Evolutionary conservation across 2,797 vertebrate genomes (phyloP), one percentile per base, ranked within the genome.

Genomic region (Xiphorhynchus erythropygius): DNA sequence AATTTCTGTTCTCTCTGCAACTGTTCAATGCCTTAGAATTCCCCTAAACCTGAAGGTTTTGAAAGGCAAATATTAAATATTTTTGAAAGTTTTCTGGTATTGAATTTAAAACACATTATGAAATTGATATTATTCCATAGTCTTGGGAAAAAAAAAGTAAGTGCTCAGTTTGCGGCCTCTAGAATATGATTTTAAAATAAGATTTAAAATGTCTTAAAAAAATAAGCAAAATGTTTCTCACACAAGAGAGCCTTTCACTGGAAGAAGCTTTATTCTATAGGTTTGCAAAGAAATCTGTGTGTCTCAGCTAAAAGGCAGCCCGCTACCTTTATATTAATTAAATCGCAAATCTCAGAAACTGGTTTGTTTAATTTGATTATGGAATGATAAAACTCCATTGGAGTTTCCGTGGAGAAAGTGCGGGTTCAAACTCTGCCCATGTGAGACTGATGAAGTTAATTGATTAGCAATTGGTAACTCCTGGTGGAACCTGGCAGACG

Each of bases 381-480:
- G 18, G 79, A 82, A 79, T 63, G 17, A 13, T 35, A 23, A 52
- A 76, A 11, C 9, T 60, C 19, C 13, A 9, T 2, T 0, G 52
- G 17, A 19, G 52, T 19, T 53, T 53, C 52, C 12, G 4, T 46
- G 23, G 32, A n/a, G 13, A 62, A 78, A 28, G 32, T 30, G 19
- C 44, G 50, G 13, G 30, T 88, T 17, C 16, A 22, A 33, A 68
- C 39, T 18, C 11, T 27, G 5, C 16, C 24, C 49, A 1, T 50
- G 79, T 0, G 0, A 65, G 75, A 46, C 1, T 44, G 46, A 13
- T 57, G 14, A 56, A 56, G 47, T 27, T 4, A 44, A 39, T 67
- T 56, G 7, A 56, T 75, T 42, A 42, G 10, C 46, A 49, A 37
- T 35, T 49, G 27, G 24, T 27, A 73, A 4, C 59, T n/a, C 44